Evolutionary conservation across 2,113 vertebrate species (phyloP), one percentile per base, ranked within the genome.

Genomic region (Rynchops niger): DNA sequence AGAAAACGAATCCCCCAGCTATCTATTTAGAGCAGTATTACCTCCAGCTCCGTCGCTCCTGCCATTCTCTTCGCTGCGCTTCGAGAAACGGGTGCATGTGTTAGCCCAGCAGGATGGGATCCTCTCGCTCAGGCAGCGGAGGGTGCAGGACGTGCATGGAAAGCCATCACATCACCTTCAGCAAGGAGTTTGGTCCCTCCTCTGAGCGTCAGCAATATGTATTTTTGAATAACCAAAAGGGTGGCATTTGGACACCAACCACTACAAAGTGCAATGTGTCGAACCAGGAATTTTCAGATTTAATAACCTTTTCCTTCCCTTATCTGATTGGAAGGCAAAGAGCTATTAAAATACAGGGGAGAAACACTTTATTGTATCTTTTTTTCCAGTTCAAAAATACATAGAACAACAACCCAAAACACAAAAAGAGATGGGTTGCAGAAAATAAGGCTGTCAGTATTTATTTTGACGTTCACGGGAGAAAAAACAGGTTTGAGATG

Each of bases 1-100:
- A 98, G 95, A 95, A 98, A 97, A 97, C 49, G 50, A 96, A 88
- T 96, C 93, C 94, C 94, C 73, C 86, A 78, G 95, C 86, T 96
- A 90, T 96, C 91, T 97, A 42, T 97, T 97, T 97, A 96, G 93
- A 95, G 90, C 45, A 67, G 40, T 72, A 76, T 82, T 95, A 36
- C 91, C 82, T 96, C 90, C 78, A 92, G 83, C 82, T 52, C 72
- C 87, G 65, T 85, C 14, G 2, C n/a, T 93, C 80, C 34, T 58
- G 43, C 69, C 80, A 17, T 90, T 88, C 50, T 76, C 52, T 56
- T 70, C 82, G 40, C 69, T 94, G 34, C 80, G 49, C 63, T 59
- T 82, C 76, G 81, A 81, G 93, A 87, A 77, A 32, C 26, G 42
- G 49, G 78, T 3, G 22, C 27, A 32, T 42, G 34, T 72, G 53